Evolutionary conservation across 1,140 invertebrate genomes (phyloP), one percentile per base, ranked within the genome.

Genomic region (Drosophila tani): DNA sequence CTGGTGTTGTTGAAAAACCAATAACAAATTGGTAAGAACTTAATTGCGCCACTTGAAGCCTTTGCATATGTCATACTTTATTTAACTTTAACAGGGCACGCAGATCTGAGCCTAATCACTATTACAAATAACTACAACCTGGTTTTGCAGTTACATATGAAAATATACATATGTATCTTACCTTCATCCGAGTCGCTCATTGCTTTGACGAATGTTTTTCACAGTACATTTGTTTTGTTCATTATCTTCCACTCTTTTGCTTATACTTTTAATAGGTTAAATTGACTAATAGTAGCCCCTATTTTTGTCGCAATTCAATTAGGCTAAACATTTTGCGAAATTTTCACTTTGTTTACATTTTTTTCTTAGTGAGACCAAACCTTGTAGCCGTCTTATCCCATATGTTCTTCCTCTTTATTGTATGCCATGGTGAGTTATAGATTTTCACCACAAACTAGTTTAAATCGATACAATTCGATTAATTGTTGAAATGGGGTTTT

Each of bases 181-280:
- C 88, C 88, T 73, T 91, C 88, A 47, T 91, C 88, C 8, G 87
- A 91, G 75, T 91, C 88, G 43, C 88, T 56, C 71, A 70, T 53
- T 46, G 46, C 40, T 24, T 35, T 15, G 46, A 41, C 21, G 15
- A 17, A 45, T 45, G 19, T 17, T 3, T 24, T 29, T 46, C 38
- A 66, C 14, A 3, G 24, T 24, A 38, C 29, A 4, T 15, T 17
- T 1, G 14, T 8, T 9, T 19, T 14, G 17, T 19, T 32, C 35
- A 55, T 51, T 51, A 32, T 53, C 27, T 29, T 2, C 15, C n/a
- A 21, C 9, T 27, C n/a, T 14, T 12, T 15, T 17, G n/a, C 7
- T 14, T 15, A 2, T 24, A 24, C 21, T 24, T 24, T 24, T 24
- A 19, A 7, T 19, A 9, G 0, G 1, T 27, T 24, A 15, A 11